phyloP scores from a whole-genome alignment of 2,797 vertebrate species.

The Monodelphis domestica region DNA sequence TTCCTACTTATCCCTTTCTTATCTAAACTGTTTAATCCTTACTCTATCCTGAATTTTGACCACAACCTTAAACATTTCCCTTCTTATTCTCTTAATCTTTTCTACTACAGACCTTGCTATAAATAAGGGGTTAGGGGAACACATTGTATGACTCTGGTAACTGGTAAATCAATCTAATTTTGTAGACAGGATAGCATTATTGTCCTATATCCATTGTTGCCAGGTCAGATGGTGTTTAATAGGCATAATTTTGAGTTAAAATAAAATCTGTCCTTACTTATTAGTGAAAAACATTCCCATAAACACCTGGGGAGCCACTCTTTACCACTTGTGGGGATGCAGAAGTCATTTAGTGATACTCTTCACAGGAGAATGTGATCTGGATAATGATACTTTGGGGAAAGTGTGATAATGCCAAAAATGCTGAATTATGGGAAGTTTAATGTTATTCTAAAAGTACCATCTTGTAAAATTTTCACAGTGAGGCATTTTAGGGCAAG shows the following conservation, averaged over 20 bases:
- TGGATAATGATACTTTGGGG: constrained; percentile 16
- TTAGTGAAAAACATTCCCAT: constrained; percentile 17
- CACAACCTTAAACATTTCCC: neutral
- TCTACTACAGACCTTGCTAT: neutral
- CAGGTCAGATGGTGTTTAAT: constrained; percentile 21
- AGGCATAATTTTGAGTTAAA: neutral
- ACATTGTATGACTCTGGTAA: neutral
- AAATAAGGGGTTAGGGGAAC: neutral
- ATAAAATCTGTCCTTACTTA: constrained; percentile 11
- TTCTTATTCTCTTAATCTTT: neutral
- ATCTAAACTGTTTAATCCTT: neutral
- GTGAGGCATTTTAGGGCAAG: constrained; percentile 54
- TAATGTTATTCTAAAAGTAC: constrained; percentile 44
- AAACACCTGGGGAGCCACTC: neutral
- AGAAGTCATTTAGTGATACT: constrained; percentile 1
- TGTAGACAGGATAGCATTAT: neutral
- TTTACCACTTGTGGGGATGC: neutral
- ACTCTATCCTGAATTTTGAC: neutral
- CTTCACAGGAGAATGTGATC: constrained; percentile 34
- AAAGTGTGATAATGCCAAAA: neutral
- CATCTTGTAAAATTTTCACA: neutral
- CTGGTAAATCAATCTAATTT: constrained; percentile 16
- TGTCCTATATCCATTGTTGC: neutral
- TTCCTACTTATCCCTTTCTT: neutral
- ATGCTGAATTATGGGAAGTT: constrained; percentile 53